Evolutionary conservation across 2,888 invertebrate genomes (phyloP).

Genomic region (Gortyna flavago): DNA sequence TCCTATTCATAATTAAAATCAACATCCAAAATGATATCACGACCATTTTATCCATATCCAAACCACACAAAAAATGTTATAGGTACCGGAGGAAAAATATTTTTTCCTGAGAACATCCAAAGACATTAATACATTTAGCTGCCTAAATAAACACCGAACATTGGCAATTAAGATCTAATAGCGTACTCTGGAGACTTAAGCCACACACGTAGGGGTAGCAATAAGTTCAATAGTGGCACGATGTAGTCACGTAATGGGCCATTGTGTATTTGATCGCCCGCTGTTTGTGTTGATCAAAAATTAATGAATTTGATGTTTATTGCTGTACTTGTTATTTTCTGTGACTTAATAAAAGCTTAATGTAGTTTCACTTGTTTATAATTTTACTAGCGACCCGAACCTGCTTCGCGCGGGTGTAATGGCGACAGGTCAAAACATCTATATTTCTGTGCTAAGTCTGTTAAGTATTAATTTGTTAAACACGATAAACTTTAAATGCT

Average conservation of each 20-base stretch:
- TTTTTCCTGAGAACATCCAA: slow-evolving; percentile 15
- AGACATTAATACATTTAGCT: slow-evolving; percentile 9
- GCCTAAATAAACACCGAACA: slow-evolving; percentile 45
- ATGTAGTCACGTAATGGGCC: not conserved
- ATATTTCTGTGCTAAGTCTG: too few species aligned
- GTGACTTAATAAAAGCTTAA: not conserved
- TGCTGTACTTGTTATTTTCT: slow-evolving; percentile 3
- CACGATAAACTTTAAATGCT: not conserved
- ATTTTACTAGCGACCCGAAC: too few species aligned
- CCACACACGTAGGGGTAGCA: slow-evolving; percentile 15
- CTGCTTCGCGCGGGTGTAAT: too few species aligned
- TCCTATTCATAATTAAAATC: not conserved
- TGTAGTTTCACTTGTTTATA: not conserved
- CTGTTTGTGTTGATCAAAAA: slow-evolving; percentile 34
- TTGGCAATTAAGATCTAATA: slow-evolving; percentile 42
- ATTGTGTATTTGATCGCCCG: slow-evolving; percentile 27
- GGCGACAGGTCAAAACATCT: too few species aligned
- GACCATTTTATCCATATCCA: not conserved
- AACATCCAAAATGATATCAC: not conserved
- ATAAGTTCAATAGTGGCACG: slow-evolving; percentile 31
- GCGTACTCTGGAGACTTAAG: slow-evolving; percentile 22
- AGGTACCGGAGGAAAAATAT: not conserved
- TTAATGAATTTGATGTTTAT: slow-evolving; percentile 13
- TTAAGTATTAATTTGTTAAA: too few species aligned
- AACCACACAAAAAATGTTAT: too few species aligned